Evolutionary conservation across 2,888 invertebrate species (phyloP).

Genomic region (Lasioglossum zephyrum): DNA sequence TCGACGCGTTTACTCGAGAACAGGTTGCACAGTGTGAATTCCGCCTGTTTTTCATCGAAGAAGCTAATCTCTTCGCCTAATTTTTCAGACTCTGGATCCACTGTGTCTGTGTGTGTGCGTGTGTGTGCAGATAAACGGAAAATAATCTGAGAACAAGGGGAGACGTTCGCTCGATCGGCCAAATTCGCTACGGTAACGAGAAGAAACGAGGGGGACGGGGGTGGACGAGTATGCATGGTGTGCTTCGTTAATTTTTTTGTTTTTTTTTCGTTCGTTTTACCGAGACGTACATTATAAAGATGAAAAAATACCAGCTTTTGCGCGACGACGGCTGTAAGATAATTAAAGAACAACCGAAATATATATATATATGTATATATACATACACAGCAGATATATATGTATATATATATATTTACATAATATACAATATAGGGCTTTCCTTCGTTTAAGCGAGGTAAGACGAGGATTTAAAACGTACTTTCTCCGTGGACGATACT

Average conservation of each 20-base stretch:
- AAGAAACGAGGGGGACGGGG: slow-evolving; percentile 47
- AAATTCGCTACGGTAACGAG: slow-evolving; percentile 47
- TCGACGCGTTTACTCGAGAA: background rate
- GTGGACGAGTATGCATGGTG: slow-evolving; percentile 66
- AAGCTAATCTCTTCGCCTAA: background rate
- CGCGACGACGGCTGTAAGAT: slow-evolving; percentile 75
- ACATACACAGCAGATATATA: background rate
- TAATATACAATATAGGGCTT: slow-evolving; percentile 64
- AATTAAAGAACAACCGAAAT: slow-evolving; percentile 53
- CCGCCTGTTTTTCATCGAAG: background rate
- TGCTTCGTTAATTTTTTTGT: slow-evolving; percentile 62
- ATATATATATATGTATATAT: background rate
- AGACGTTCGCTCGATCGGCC: slow-evolving; percentile 50
- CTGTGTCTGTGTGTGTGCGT: background rate
- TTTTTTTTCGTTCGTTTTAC: slow-evolving; percentile 69
- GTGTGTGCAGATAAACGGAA: background rate
- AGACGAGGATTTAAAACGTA: slow-evolving; percentile 74
- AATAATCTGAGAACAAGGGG: slow-evolving; percentile 11
- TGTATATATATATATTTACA: background rate
- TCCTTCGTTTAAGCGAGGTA: slow-evolving; percentile 72
- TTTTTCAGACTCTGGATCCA: background rate
- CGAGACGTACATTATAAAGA: slow-evolving; percentile 64
- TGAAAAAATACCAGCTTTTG: slow-evolving; percentile 87
- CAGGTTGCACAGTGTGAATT: background rate
- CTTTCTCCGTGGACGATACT: slow-evolving; percentile 79